Evolutionary conservation across 1,140 invertebrate species (phyloP), one percentile per base, ranked within the genome.

Genomic region (Drosophila kepulauana): DNA sequence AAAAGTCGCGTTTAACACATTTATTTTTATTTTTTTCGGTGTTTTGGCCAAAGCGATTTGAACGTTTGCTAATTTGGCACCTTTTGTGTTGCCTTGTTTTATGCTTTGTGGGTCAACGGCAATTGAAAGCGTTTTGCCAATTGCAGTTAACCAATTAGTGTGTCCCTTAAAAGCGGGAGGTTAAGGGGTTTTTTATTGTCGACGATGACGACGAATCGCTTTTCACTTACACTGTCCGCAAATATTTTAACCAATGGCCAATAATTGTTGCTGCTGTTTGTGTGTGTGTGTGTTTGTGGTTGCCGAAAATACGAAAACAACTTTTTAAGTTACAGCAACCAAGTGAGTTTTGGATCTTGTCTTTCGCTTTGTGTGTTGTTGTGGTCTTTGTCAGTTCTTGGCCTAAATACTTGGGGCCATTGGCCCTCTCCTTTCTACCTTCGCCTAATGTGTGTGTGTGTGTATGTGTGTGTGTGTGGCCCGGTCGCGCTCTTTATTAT

Each of bases 71-170:
- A 54, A 56, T 49, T 71, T 72, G 52, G 16, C 52, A 58, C 20
- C 45, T 66, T 67, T 58, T 58, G 7, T 71, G 8, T 38, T 52
- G 10, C 2, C 41, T 52, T 69, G 13, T 15, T 48, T 28, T 13
- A 20, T 28, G 64, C 62, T 79, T 87, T 80, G 61, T 86, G 76
- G 82, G 82, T 86, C 84, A 86, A 56, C 65, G 71, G 68, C 71
- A 85, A 82, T 81, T 87, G 62, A 81, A 86, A 85, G 78, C 43
- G 67, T 43, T 68, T 79, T 85, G 66, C 66, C 78, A 78, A 85
- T 82, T 79, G 79, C 82, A 86, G 79, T 87, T 88, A 87, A 87
- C 79, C 79, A 86, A 82, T 86, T 86, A 82, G 75, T 68, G 46
- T 35, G 25, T 30, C 63, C 43, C 20, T 25, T 25, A 25, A 25